Evolutionary conservation across 2,113 vertebrate species (phyloP), one percentile per base, ranked within the genome.

Genomic region (Zosterops lateralis): DNA sequence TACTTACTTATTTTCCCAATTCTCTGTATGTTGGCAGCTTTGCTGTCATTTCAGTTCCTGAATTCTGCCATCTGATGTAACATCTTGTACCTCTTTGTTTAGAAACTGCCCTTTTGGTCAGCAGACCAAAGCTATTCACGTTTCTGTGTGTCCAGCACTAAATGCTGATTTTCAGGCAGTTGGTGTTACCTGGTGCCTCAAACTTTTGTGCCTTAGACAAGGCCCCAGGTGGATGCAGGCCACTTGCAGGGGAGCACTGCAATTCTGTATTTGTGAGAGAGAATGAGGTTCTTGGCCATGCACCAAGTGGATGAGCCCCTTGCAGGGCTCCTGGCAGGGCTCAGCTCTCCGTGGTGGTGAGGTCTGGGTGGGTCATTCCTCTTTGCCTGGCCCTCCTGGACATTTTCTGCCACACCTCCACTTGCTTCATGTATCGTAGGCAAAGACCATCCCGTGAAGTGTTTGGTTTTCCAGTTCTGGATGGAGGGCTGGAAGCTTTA

Each of bases 381-480:
- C 61, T 42, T 31, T 65, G 48, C 57, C 67, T 45, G 67, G 15
- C 31, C 83, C n/a, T 65, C 57, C 58, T 40, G 44, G 34, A 2
- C 26, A 9, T 6, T 14, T 47, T n/a, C 29, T 62, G 40, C 42
- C 53, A 60, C 64, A 57, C 3, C 45, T 66, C 19, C 51, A 3
- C 45, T 48, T 64, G 6, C 22, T 65, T 42, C 44, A 12, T 0
- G 0, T 26, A 8, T 28, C 0, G 0, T 3, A 21, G 84, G 40
- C 2, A 10, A 36, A 50, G 62, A 13, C 19, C 48, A 14, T 50
- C 66, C 15, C 1, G 0, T 20, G 0, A 17, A 56, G 84, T 22
- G 61, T 24, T 83, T 71, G 31, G 29, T 29, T 80, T 58, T 65
- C 44, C 14, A 1, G 65, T 61, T 79, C 60, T n/a, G 29, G 36